A percentile compares a stretch with the other conserved stretches of the same genome.
Conservation (phyloP, 1,140 invertebrate species). For the Amyelois transitella region DNA sequence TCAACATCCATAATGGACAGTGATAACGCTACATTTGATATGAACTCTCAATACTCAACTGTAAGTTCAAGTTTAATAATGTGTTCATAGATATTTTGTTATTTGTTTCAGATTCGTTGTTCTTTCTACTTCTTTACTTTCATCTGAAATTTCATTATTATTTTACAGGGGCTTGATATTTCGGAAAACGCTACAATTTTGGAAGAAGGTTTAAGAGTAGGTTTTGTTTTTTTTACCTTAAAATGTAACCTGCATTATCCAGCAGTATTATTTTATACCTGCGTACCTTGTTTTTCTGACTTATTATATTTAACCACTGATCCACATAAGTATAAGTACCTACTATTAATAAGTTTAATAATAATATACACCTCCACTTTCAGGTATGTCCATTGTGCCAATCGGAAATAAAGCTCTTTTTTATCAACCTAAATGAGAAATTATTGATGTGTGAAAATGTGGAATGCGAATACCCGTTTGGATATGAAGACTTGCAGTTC, state of each 20-base stretch:
- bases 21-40: neutral
- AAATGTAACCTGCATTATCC: neutral
- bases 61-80: neutral
- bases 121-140: no score
- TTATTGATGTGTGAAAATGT: constrained; percentile 55
- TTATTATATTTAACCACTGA: neutral
- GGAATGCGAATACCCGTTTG: constrained; percentile 60
- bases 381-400: constrained; percentile 53
- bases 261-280: neutral
- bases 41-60: neutral
- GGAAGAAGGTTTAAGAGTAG: neutral
- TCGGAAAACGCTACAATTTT: neutral
- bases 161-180: neutral
- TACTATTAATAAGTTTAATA: no score
- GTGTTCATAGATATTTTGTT: no score
- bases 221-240: neutral
- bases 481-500: constrained; percentile 41
- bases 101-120: no score
- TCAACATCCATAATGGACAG: neutral
- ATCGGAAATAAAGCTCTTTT: constrained; percentile 38
- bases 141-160: constrained; percentile 7
- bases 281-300: no score
- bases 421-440: constrained; percentile 51
- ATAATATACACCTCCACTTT: no score
- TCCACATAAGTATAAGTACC: no score